Evolutionary conservation across 2,113 vertebrate genomes (phyloP), one percentile per base, ranked within the genome.

Genomic region (Chionomys nivalis): DNA sequence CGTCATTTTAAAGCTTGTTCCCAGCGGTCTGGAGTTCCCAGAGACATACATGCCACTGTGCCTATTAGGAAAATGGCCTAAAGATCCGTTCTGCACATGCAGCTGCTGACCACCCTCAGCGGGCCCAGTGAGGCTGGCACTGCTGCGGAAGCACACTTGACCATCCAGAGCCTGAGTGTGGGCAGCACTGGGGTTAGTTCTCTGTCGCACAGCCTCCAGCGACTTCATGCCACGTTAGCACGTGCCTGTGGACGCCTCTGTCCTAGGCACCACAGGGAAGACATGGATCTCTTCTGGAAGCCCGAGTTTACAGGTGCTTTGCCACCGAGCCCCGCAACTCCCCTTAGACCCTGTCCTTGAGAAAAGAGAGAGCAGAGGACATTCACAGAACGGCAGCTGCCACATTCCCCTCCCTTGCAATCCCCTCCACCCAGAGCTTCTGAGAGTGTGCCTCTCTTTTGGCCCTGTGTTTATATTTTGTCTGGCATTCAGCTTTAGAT

Each of bases 321-420:
- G 2, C 1, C 17, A 58, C 55, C 0, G 17, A 58, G 17, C 55
- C n/a, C 1, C 1, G 1, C 42, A 1, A 1, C 0, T 49, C 0
- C 11, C 44, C 31, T 0, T 73, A 76, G 77, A 52, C n/a, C 19
- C 7, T 0, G 3, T 31, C 16, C 26, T 47, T n/a, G 17, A 14
- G 10, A 42, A 36, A 52, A 14, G 42, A 44, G 11, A 13, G 12
- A 31, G 4, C 11, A 13, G 4, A 33, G 0, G 2, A 7, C 14
- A 31, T 58, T 28, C 24, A 28, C 13, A 6, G 44, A 14, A 26
- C 47, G 36, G 3, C 63, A 28, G 16, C 52, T 3, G 49, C 73
- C 8, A 24, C 21, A 2, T 36, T 42, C 31, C 9, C 63, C 42
- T 36, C 83, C 47, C 42, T 31, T 7, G 9, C 6, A 11, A 24